phyloP scores from a whole-genome alignment of 2,113 vertebrate species.

The Triplophysa rosa region DNA sequence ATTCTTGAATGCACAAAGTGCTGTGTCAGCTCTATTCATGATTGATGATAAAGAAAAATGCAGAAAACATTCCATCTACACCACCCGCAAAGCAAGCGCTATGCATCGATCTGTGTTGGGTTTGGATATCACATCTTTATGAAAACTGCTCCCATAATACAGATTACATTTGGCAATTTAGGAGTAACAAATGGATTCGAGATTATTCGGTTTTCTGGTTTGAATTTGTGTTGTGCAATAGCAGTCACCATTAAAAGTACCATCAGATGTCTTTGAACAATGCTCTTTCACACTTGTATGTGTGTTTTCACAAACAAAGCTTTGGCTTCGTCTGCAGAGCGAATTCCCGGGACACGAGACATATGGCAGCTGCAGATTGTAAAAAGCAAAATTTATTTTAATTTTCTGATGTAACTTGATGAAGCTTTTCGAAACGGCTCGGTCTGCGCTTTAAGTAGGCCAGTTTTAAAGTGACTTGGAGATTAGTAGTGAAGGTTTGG shows the following conservation, averaged over 20 bases:
- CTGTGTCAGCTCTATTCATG: conserved; percentile 29
- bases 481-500: conserved; percentile 17
- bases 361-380: neutral
- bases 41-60: conserved; percentile 23
- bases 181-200: neutral
- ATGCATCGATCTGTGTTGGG: neutral
- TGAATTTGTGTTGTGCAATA: neutral
- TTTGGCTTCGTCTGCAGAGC: neutral
- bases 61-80: neutral
- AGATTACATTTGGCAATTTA: neutral
- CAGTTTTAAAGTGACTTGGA: conserved; percentile 20
- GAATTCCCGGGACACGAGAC: neutral
- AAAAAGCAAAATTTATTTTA: conserved; percentile 1
- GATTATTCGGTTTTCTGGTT: neutral
- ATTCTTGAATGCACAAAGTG: conserved; percentile 11
- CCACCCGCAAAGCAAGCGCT: neutral
- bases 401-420: neutral
- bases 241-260: conserved; percentile 12
- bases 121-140: neutral
- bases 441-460: neutral
- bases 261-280: conserved; percentile 1
- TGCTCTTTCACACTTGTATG: neutral
- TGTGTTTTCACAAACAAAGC: neutral
- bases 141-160: conserved; percentile 8
- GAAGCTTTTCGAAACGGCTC: neutral